Evolutionary conservation across 2,113 vertebrate species (phyloP), one percentile per base, ranked within the genome.

Genomic region (Labeo catla): DNA sequence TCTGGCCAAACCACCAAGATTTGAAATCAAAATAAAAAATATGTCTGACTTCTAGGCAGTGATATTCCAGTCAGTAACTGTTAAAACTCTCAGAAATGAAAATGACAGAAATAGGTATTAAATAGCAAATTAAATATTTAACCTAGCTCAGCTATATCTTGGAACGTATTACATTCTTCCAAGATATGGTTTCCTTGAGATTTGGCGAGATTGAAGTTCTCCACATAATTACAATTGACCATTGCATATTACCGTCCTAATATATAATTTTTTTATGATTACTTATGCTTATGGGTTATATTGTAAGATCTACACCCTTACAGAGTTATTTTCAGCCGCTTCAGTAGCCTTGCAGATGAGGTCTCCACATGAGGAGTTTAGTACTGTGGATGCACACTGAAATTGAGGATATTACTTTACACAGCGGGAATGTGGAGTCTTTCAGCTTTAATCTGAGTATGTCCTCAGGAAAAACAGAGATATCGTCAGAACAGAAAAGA

Each of bases 331-430:
- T 82, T n/a, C 80, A 82, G 63, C 63, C 70, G 5, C 45, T 70
- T 6, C 47, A 11, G 23, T 81, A 13, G 45, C 43, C 45, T 68
- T 70, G 23, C 47, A 82, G 28, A 82, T 82, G 47, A 12, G 15
- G 63, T 70, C 47, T 82, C 47, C 65, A 82, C 63, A 68, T 82
- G 80, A 82, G 16, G 23, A 70, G 49, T 82, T 79, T 52, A 70
- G 63, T 10, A 34, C 39, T 39, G 39, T 39, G 39, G 45, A 82
- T 70, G 63, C 11, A 49, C 10, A 52, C 50, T 68, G 43, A 47
- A 81, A 65, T 49, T 16, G 79, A 63, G 59, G 43, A 81, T 65
- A 65, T 34, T 81, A 65, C 79, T 81, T 63, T 23, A 43, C 59
- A 65, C 79, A 81, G 79, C 79, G 49, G 43, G 78, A 34, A 65